Base-by-base conservation (phyloP, 2,888 invertebrate genomes). In the Polietes domitor region DNA sequence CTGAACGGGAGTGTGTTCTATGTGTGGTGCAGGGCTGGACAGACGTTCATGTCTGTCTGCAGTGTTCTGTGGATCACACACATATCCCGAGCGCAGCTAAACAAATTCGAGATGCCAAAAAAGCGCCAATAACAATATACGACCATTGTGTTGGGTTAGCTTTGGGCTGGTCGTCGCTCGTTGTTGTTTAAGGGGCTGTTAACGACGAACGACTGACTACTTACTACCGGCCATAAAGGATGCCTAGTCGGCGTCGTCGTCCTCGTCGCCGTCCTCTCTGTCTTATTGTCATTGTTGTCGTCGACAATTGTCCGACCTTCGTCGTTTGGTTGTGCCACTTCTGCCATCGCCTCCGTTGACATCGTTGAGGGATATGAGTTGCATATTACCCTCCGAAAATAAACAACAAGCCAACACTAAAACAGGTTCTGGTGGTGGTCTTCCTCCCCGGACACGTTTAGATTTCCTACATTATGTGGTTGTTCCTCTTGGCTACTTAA, bases 261-360 rank as follows among this genome's bases (percentile, higher is more conserved):
- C 63, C 53, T 41, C 53, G 75, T 47, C 76, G 68, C 17, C 63
- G 19, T 32, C 19, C 37, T 6, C 28, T 41, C 37, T 9, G 68
- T 41, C 43, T 12, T 7, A 24, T 47, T 2, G 61, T 50, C 50
- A 47, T 76, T 73, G 55, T 77, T 74, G 72, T 73, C 77, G 32
- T 21, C 65, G 77, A 47, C 84, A 82, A 82, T 82, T 84, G 78
- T 81, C 28, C 84, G 85, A 82, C 85, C 84, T 84, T 84, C 84
- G 76, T 74, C 24, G 50, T 71, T 82, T 50, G 26, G 47, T 50
- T 80, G 53, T 58, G 50, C 70, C 80, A 28, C 55, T 75, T 37
- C 55, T 55, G 65, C 21, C 72, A 80, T 53, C 71, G 80, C 81
- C 84, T 81, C 32, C 55, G 71, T 75, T 80, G 83, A 75, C 84